Conservation (phyloP, 2,888 invertebrate genomes). For the Lepidocyrtoides sp. region DNA sequence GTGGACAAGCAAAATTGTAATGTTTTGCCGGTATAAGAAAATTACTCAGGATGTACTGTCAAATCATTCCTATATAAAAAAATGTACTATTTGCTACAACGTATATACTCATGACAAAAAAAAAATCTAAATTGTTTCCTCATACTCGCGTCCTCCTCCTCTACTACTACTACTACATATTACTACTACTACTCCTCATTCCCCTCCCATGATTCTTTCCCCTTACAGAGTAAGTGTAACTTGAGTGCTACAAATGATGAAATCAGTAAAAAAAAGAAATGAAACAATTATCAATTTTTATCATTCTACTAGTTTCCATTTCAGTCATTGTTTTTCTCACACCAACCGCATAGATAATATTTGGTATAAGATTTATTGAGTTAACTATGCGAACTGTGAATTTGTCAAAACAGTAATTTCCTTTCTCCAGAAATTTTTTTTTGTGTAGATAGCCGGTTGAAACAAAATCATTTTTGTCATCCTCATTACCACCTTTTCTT, state of each 20-base stretch:
- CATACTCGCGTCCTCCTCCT: constrained; percentile 25
- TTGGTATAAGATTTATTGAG: too few relatives aligned
- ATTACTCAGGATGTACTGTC: constrained; percentile 75
- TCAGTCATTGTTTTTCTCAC: too few relatives aligned
- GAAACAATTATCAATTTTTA: background rate
- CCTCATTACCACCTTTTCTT: too few relatives aligned
- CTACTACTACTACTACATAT: too few relatives aligned
- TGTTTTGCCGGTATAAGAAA: constrained; percentile 60
- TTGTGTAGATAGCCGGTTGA: too few relatives aligned
- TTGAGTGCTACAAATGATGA: constrained; percentile 60
- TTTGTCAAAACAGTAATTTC: too few relatives aligned
- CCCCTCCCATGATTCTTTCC: background rate
- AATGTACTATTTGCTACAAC: constrained; percentile 55
- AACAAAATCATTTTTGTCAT: too few relatives aligned
- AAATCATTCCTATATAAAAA: constrained; percentile 71
- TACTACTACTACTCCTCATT: too few relatives aligned
- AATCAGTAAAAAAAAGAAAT: constrained; percentile 16
- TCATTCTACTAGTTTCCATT: background rate
- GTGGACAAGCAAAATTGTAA: constrained; percentile 41
- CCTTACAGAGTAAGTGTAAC: constrained; percentile 29
- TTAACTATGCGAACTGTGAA: too few relatives aligned
- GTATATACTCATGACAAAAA: constrained; percentile 50
- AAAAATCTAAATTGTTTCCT: constrained; percentile 30
- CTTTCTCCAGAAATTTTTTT: too few relatives aligned
- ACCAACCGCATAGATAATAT: too few relatives aligned